These are phyloP conservation scores for Psophia crepitans DNA, from an alignment of 2,113 vertebrate genomes.

Conservation along the genomic window DNA sequence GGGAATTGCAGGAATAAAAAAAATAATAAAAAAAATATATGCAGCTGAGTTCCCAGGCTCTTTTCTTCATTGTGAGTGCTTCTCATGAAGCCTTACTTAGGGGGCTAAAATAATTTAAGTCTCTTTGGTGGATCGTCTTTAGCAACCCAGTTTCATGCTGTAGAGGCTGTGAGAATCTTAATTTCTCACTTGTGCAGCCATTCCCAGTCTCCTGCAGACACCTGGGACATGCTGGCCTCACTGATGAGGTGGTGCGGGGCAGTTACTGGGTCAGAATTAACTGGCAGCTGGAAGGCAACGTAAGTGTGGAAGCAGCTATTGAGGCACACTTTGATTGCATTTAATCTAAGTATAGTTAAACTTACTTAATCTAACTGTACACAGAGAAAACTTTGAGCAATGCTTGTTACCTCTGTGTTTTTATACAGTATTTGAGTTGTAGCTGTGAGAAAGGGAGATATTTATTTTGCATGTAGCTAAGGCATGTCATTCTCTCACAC, in stretches of 20 bases:
- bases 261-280: background rate
- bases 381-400: background rate
- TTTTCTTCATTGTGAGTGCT: background rate
- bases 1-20: background rate
- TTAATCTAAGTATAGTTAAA: background rate
- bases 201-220: background rate
- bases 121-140: background rate
- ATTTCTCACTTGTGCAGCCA: background rate
- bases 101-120: background rate
- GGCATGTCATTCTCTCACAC: background rate
- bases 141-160: background rate
- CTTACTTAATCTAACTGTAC: background rate
- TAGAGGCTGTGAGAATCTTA: background rate
- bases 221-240: background rate
- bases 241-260: background rate
- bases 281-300: background rate
- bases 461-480: background rate
- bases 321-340: background rate
- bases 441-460: background rate
- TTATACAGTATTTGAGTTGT: background rate
- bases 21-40: background rate
- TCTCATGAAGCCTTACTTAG: background rate
- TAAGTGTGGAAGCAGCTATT: background rate
- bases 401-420: background rate
- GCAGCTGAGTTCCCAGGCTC: background rate